Base-by-base conservation (phyloP, 2,113 vertebrate genomes). In the Hoplias malabaricus region DNA sequence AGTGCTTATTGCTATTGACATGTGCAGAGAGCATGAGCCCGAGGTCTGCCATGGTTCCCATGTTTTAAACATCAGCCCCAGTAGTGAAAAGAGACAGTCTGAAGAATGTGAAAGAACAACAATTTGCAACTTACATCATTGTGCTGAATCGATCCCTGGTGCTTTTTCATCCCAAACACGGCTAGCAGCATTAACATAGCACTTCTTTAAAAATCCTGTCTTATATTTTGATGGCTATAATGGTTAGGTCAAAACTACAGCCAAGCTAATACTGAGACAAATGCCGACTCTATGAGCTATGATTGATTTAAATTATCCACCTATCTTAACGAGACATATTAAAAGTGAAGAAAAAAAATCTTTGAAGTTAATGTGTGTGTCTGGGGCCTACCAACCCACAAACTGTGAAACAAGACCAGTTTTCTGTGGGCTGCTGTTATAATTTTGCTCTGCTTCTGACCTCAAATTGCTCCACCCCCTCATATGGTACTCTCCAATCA, bases 1-100 rank as follows among this genome's bases (percentile, higher is more conserved):
- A 73, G 75, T 80, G 80, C 43, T 78, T 23, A 84, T 88, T 82
- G 75, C 82, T 85, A 88, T 80, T 86, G 87, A 88, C 89, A 87
- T 78, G 73, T 36, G 56, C 40, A 68, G 73, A 82, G 66, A 67
- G 63, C 42, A 69, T 3, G 68, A 78, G 77, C 80, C 46, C 56
- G 78, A 80, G 84, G 83, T 87, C 34, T 63, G 87, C 81, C 84
- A 54, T 42, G 68, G 59, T 27, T 27, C 9, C 14, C 14, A 33
- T n/a, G 29, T 4, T 38, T 43, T 7, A 48, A 61, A 34, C 12
- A 46, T 31, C 13, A 74, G 31, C 38, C 29, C 27, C n/a, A 14
- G 23, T 19, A 50, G 12, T 36, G 42, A 74, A 65, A 63, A 50
- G 57, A 63, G 8, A 10, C 40, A 16, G 25, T 5, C 1, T 34